Evolutionary conservation across 2,888 invertebrate genomes (phyloP).

Genomic region (Bellardia pandia): DNA sequence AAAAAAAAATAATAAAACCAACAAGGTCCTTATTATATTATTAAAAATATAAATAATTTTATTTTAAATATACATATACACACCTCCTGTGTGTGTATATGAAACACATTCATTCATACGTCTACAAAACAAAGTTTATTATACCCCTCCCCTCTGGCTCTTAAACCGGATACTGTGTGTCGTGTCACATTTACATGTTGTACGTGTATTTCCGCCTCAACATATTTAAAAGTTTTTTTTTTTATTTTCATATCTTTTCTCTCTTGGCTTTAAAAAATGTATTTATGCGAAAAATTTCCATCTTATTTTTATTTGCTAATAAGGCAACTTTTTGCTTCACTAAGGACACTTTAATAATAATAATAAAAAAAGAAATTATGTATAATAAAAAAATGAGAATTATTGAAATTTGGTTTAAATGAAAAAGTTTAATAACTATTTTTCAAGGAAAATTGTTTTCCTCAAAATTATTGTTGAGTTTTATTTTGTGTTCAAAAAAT

Average conservation of each 20-base stretch:
- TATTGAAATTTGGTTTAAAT: background rate
- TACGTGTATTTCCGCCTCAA: slow-evolving; percentile 52
- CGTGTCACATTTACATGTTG: slow-evolving; percentile 45
- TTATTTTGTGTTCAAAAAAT: no score
- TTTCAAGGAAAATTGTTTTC: no score
- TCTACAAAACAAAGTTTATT: background rate
- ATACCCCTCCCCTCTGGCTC: background rate
- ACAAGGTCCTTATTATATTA: no score
- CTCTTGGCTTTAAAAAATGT: background rate
- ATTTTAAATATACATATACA: background rate
- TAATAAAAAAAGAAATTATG: background rate
- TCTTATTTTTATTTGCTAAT: slow-evolving; percentile 29
- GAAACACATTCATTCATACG: background rate
- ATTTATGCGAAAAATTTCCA: slow-evolving; percentile 23
- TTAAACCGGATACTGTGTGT: slow-evolving; percentile 51
- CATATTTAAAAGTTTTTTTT: slow-evolving; percentile 42
- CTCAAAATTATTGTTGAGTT: no score
- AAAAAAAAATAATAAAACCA: no score
- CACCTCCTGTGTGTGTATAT: background rate
- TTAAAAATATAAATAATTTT: no score
- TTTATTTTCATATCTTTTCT: slow-evolving; percentile 20
- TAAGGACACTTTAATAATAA: slow-evolving; percentile 10
- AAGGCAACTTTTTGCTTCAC: slow-evolving; percentile 13
- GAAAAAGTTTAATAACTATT: background rate
- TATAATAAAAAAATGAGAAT: background rate